Evolutionary conservation across 2,113 vertebrate genomes (phyloP).

Genomic region (Hyperopisus bebe): DNA sequence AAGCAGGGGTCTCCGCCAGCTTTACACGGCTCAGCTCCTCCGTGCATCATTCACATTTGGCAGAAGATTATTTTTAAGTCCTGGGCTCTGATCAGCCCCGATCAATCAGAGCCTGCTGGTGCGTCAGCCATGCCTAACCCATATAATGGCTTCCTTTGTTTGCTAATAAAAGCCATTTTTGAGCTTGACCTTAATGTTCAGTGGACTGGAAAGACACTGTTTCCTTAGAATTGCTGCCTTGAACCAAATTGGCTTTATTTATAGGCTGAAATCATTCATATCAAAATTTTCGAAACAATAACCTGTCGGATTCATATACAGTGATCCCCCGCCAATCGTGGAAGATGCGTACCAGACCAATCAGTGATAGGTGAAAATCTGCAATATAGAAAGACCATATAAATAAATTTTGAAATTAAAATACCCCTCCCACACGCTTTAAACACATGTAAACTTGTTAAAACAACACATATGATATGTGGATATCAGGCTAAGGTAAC

Average conservation of each 20-base stretch:
- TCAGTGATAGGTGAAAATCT: too few species aligned
- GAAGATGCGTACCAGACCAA: too few species aligned
- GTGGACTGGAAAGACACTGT: background rate
- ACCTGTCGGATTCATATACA: background rate
- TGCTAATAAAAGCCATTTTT: background rate
- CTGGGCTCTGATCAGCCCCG: background rate
- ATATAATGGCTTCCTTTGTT: background rate
- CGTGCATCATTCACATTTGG: background rate
- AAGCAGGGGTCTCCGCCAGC: background rate
- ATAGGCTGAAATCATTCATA: background rate
- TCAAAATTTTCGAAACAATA: background rate
- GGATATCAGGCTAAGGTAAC: too few species aligned
- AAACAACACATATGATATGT: too few species aligned
- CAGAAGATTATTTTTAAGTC: background rate
- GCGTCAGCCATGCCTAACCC: background rate
- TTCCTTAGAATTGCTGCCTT: background rate
- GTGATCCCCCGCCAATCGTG: too few species aligned
- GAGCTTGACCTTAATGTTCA: slow-evolving; percentile 5
- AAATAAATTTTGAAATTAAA: too few species aligned
- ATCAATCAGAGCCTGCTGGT: background rate
- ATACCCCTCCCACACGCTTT: too few species aligned
- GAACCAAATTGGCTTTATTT: background rate
- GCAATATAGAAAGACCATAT: too few species aligned
- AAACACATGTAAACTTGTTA: too few species aligned
- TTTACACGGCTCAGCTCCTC: background rate